These are phyloP conservation scores for Lomographa bimaculata DNA, from an alignment of 2,888 invertebrate genomes.

Conservation along the genomic window DNA sequence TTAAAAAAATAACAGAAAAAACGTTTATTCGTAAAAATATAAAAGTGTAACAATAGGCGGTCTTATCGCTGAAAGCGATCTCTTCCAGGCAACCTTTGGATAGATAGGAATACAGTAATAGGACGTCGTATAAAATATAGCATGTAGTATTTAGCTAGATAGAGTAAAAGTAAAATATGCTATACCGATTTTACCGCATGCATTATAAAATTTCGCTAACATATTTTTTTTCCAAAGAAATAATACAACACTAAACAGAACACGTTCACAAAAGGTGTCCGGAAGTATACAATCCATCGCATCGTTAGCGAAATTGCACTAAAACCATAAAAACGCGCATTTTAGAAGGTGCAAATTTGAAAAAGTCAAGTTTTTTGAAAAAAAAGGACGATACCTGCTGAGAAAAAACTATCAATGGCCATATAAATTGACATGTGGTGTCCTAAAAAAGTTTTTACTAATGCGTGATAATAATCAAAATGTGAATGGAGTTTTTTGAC, in stretches of 20 bases:
- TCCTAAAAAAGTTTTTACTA: conserved; percentile 53
- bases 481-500: conserved; percentile 38
- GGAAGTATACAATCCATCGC: conserved; percentile 62
- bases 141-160: too few relatives aligned
- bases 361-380: conserved; percentile 39
- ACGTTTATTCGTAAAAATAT: too few relatives aligned
- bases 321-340: conserved; percentile 64
- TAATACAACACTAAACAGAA: conserved; percentile 29
- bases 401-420: conserved; percentile 56
- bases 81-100: too few relatives aligned
- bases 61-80: too few relatives aligned
- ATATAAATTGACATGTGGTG: conserved; percentile 64
- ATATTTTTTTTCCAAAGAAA: neutral
- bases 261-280: conserved; percentile 46
- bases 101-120: too few relatives aligned
- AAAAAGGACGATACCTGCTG: conserved; percentile 46
- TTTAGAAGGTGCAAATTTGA: conserved; percentile 67
- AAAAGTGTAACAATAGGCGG: too few relatives aligned
- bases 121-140: too few relatives aligned
- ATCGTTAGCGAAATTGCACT: conserved; percentile 69
- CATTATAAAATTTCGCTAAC: too few relatives aligned
- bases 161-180: too few relatives aligned
- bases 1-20: too few relatives aligned
- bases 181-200: too few relatives aligned
- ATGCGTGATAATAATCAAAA: conserved; percentile 60